Conservation (phyloP, 2,888 invertebrate species). For the Piscicola geometra region DNA sequence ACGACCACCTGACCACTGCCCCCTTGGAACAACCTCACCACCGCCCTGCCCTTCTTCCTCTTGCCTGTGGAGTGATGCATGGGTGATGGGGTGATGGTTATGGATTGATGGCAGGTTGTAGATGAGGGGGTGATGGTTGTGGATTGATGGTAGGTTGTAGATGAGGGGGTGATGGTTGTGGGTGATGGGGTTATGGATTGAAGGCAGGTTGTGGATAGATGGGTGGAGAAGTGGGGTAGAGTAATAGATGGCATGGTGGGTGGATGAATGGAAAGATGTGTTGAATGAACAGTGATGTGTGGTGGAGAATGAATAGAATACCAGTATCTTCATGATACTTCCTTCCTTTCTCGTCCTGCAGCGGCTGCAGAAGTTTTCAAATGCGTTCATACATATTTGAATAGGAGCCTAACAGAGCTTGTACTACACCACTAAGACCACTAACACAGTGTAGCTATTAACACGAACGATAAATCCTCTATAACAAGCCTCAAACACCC, state of each 20-base stretch:
- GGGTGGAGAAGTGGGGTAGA: not conserved
- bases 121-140: not conserved
- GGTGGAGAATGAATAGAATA: not conserved
- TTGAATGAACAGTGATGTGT: not conserved
- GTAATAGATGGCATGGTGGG: not conserved
- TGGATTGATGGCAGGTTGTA: not conserved
- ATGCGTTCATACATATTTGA: too few species aligned
- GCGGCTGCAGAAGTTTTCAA: not conserved
- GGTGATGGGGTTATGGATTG: too few species aligned
- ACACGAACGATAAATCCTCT: too few species aligned
- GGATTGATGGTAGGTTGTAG: not conserved
- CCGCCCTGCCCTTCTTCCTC: constrained; percentile 59
- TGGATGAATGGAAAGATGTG: not conserved
- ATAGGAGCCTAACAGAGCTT: too few species aligned
- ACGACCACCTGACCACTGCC: constrained; percentile 78
- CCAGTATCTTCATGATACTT: not conserved
- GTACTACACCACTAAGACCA: too few species aligned
- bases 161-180: not conserved
- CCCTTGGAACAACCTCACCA: constrained; percentile 73
- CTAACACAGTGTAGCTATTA: too few species aligned
- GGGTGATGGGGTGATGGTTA: not conserved
- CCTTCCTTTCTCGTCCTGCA: not conserved
- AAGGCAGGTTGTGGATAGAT: not conserved
- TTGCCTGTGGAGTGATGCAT: constrained; percentile 42
- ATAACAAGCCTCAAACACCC: too few species aligned